These are phyloP conservation scores for Pseudochirops corinnae DNA, from an alignment of 2,797 vertebrate species.

Conservation along the genomic window DNA sequence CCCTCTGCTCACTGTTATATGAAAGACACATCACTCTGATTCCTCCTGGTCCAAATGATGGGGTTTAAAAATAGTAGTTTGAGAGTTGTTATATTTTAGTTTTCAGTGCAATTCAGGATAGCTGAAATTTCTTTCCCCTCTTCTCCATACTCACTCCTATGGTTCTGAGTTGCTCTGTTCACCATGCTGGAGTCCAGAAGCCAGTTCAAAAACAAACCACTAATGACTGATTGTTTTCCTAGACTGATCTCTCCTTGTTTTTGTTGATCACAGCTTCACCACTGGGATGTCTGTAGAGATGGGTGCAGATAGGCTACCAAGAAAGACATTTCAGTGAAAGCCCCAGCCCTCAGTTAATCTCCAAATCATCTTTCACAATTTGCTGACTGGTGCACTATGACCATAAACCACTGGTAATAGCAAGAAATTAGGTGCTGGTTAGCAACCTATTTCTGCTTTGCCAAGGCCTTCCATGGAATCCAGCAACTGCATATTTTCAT, in stretches of 20 bases:
- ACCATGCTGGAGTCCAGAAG: conserved; percentile 48
- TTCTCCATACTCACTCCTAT: neutral
- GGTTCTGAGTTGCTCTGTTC: conserved; percentile 51
- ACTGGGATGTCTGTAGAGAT: conserved; percentile 57
- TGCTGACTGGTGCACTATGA: conserved; percentile 77
- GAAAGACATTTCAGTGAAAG: conserved; percentile 62
- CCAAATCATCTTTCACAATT: conserved; percentile 72
- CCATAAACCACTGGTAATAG: conserved; percentile 76
- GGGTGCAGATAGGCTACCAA: conserved; percentile 60
- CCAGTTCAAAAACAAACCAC: conserved; percentile 61
- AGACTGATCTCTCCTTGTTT: conserved; percentile 51
- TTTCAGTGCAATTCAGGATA: conserved; percentile 41
- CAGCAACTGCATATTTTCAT: conserved; percentile 71
- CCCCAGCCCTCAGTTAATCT: conserved; percentile 50
- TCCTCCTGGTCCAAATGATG: conserved; percentile 47
- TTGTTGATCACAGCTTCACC: conserved; percentile 46
- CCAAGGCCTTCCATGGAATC: conserved; percentile 67
- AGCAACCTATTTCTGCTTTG: conserved; percentile 68
- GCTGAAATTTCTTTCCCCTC: conserved; percentile 19
- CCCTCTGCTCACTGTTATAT: neutral
- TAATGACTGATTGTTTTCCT: conserved; percentile 59
- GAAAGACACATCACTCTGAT: neutral
- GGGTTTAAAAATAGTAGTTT: conserved; percentile 50
- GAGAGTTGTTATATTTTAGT: conserved; percentile 33
- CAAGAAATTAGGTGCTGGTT: conserved; percentile 77